A percentile compares a stretch with the other conserved stretches of the same genome.
Evolutionary conservation across 2,797 vertebrate genomes (phyloP).

Genomic region (Silurus aristotelis): DNA sequence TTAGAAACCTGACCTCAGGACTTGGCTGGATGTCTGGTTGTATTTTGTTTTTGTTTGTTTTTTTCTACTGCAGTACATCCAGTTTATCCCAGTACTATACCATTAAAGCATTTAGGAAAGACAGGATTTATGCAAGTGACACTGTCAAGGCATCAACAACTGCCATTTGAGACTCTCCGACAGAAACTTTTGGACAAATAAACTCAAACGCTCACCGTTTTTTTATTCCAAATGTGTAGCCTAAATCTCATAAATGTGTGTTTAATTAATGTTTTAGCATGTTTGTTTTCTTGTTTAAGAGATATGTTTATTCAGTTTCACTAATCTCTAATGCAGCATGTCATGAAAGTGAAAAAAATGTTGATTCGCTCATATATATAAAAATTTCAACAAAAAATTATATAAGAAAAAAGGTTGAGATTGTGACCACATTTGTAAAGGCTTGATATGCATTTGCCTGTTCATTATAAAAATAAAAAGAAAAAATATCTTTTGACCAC

Average conservation of each 20-base stretch:
- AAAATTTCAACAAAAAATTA: neutral
- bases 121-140: neutral
- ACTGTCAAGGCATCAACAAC: neutral
- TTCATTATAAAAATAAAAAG: neutral
- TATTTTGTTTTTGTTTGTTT: neutral
- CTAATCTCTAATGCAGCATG: too few relatives aligned
- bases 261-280: neutral
- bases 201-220: neutral
- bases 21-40: neutral
- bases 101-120: neutral
- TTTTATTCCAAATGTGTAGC: neutral
- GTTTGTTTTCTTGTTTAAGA: neutral
- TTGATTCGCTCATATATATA: neutral
- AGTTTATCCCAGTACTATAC: neutral
- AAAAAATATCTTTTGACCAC: neutral
- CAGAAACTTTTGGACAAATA: neutral
- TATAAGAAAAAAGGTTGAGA: neutral
- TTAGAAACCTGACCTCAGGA: constrained; percentile 19
- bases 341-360: neutral
- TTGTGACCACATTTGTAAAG: neutral
- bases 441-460: neutral
- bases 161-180: neutral
- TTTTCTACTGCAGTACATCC: neutral
- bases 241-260: neutral
- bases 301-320: too few relatives aligned